A percentile compares a stretch with the other conserved stretches of the same genome.
Conservation (phyloP, 2,113 vertebrate species). For the Thomomys bottae region DNA sequence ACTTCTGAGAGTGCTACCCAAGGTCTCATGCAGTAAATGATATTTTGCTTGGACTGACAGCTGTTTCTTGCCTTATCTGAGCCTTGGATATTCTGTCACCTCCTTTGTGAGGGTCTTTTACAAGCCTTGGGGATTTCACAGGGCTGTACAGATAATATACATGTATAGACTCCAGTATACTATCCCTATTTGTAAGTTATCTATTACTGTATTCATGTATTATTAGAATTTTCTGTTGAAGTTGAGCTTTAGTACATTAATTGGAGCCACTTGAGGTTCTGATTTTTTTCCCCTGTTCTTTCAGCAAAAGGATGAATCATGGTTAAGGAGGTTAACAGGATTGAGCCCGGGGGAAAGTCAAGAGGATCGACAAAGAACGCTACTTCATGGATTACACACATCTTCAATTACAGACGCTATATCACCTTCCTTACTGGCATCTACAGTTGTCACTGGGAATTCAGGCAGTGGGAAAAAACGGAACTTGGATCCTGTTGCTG, state of each 20-base stretch:
- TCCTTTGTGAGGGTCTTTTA: not conserved
- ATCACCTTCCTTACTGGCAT: slow-evolving; percentile 56
- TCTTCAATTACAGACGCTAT: slow-evolving; percentile 26
- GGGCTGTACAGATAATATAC: no score
- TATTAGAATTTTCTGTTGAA: not conserved
- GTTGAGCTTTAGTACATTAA: not conserved
- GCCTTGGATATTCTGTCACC: not conserved
- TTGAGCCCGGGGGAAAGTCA: not conserved
- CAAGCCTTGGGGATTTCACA: not conserved
- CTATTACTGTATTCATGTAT: not conserved
- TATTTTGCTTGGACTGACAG: not conserved
- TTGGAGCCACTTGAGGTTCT: not conserved
- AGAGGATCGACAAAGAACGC: not conserved
- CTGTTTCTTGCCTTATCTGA: not conserved
- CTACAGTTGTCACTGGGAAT: slow-evolving; percentile 62
- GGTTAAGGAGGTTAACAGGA: not conserved
- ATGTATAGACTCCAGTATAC: not conserved
- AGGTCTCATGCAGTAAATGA: not conserved
- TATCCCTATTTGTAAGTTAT: not conserved
- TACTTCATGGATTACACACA: not conserved
- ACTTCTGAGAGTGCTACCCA: not conserved
- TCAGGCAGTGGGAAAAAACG: not conserved
- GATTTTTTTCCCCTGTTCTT: slow-evolving; percentile 67
- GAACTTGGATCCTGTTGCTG: slow-evolving; percentile 58
- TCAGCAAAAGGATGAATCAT: slow-evolving; percentile 63